Conservation (phyloP, 2,797 vertebrate species). For the Notolabrus celidotus region DNA sequence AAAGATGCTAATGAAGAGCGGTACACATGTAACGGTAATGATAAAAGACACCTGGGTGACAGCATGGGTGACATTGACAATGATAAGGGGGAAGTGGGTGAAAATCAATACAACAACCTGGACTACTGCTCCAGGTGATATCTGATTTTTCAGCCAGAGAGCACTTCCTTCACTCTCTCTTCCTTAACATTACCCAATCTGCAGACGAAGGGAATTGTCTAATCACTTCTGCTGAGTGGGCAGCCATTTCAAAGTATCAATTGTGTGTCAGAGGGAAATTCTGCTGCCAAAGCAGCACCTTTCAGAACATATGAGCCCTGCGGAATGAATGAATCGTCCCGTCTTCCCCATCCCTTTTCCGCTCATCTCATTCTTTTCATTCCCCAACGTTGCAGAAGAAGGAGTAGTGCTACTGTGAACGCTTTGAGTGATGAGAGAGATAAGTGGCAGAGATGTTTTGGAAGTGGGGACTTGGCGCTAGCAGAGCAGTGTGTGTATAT, state of each 20-base stretch:
- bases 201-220: slow-evolving; percentile 66
- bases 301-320: slow-evolving; percentile 76
- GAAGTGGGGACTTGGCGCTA: slow-evolving; percentile 65
- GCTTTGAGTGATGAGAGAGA: slow-evolving; percentile 81
- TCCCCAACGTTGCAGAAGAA: slow-evolving; percentile 46
- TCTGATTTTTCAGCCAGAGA: slow-evolving; percentile 41
- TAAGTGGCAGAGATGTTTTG: slow-evolving; percentile 81
- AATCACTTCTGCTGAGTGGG: slow-evolving; percentile 81
- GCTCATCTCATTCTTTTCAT: slow-evolving; percentile 57
- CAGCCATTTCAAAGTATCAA: slow-evolving; percentile 77
- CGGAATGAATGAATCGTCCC: slow-evolving; percentile 70
- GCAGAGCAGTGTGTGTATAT: slow-evolving; percentile 48
- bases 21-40: slow-evolving; percentile 27
- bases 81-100: slow-evolving; percentile 61
- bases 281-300: slow-evolving; percentile 80
- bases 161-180: slow-evolving; percentile 46
- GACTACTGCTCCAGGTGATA: slow-evolving; percentile 51
- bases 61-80: slow-evolving; percentile 45
- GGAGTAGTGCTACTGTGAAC: slow-evolving; percentile 58
- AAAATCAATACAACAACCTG: slow-evolving; percentile 61
- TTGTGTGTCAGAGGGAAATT: slow-evolving; percentile 75
- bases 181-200: slow-evolving; percentile 62
- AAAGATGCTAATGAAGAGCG: slow-evolving; percentile 30
- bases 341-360: slow-evolving; percentile 53
- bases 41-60: slow-evolving; percentile 26